A percentile compares a stretch with the other conserved stretches of the same genome.
Evolutionary conservation across 2,113 vertebrate genomes (phyloP).

Genomic region (Campylomormyrus tamandua): DNA sequence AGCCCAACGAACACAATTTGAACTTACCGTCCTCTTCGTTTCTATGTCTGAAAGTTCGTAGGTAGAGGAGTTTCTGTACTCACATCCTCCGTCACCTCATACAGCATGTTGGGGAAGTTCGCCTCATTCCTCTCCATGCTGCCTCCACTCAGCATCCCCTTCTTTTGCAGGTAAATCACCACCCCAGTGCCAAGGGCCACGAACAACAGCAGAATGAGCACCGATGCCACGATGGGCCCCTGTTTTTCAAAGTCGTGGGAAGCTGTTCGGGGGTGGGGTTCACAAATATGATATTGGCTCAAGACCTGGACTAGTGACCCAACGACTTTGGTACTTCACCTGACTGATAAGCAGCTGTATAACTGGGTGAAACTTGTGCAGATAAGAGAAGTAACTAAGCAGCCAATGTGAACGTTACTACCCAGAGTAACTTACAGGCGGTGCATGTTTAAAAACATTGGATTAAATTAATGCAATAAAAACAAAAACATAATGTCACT

Average conservation of each 20-base stretch:
- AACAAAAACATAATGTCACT: neutral
- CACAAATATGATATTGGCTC: no score
- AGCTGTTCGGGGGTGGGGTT: constrained; percentile 25
- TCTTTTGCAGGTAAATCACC: constrained; percentile 43
- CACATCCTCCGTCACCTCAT: constrained; percentile 43
- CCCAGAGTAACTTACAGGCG: neutral
- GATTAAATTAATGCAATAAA: neutral
- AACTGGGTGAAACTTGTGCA: neutral
- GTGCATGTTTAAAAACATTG: neutral
- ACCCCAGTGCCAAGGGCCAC: constrained; percentile 38
- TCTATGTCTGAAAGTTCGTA: no score
- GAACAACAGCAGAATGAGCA: constrained; percentile 53
- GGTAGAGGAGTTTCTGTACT: neutral
- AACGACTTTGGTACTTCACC: neutral
- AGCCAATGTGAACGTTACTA: neutral
- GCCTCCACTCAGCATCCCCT: neutral
- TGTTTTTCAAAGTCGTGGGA: neutral
- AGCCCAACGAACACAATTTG: no score
- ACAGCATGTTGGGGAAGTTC: constrained; percentile 37
- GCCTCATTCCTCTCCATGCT: neutral
- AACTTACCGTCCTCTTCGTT: no score
- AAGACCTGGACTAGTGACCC: neutral
- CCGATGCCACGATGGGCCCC: constrained; percentile 41
- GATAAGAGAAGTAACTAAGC: neutral
- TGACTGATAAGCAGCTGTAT: neutral